Base-by-base conservation (phyloP, 2,888 invertebrate species). In the Chaetoderma sp. region DNA sequence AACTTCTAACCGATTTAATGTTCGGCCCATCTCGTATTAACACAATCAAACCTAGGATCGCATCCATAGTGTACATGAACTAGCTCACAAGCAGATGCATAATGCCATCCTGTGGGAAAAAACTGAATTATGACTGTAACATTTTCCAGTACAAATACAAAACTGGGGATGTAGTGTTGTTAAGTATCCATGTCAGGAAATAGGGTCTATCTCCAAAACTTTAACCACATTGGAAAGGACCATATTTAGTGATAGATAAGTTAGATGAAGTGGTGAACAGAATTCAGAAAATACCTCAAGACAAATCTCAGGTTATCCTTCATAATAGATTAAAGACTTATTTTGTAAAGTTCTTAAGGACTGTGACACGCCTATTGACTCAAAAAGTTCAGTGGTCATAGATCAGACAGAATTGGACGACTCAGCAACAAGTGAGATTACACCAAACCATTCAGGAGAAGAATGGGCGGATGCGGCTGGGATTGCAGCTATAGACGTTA, bases 1-100 rank as follows among this genome's bases (percentile, higher is more conserved):
- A 59, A 1, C 39, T 65, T 32, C 63, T 56, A 3, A 52, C 60
- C 21, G 63, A 65, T 28, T 25, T 68, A 2, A 18, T 65, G 8
- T 67, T 30, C 52, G 55, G 59, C n/a, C n/a, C n/a, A n/a, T n/a
- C n/a, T n/a, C n/a, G n/a, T n/a, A n/a, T n/a, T n/a, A n/a, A n/a
- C n/a, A n/a, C n/a, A n/a, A n/a, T n/a, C n/a, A n/a, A n/a, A n/a
- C n/a, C n/a, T n/a, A n/a, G n/a, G 21, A 36, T 21, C 25, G 18
- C 25, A 5, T 63, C 42, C 36, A 44, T 42, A 58, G 23, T 18
- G 58, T 58, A 1, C 58, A 58, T 49, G 50, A 63, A n/a, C 8
- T 30, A 18, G 63, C 58, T 6, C 49, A 52, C 39, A 52, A 60
- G 16, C 33, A 52, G 18, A 32, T 60, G 49, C 16, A 30, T 18